Evolutionary conservation across 2,888 invertebrate genomes (phyloP).

Genomic region (Drosophila anceps): DNA sequence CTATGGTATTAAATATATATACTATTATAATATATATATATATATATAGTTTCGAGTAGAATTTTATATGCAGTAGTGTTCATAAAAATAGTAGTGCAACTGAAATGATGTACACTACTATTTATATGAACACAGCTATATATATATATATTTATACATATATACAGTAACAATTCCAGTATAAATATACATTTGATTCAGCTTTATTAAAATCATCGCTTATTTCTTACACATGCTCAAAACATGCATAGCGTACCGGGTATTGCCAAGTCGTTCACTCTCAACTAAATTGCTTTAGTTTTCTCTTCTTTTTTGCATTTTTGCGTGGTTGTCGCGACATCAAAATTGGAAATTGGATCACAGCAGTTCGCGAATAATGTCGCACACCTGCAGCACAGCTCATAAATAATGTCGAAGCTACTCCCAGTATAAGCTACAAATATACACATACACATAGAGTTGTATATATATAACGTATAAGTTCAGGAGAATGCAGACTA

Average conservation of each 20-base stretch:
- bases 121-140: too few species aligned
- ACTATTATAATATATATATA: too few species aligned
- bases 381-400: conserved; percentile 56
- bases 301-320: neutral
- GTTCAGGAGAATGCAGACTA: conserved; percentile 49
- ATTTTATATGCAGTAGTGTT: too few species aligned
- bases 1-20: too few species aligned
- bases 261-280: neutral
- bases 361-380: conserved; percentile 13
- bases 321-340: conserved; percentile 42
- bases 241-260: neutral
- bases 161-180: too few species aligned
- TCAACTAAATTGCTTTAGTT: neutral
- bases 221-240: neutral
- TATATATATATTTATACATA: too few species aligned
- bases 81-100: too few species aligned
- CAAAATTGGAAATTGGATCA: conserved; percentile 47
- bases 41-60: too few species aligned
- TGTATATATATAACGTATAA: neutral
- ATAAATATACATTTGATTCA: too few species aligned
- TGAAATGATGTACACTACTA: too few species aligned
- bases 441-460: neutral
- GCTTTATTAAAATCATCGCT: too few species aligned
- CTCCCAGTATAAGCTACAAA: conserved; percentile 26
- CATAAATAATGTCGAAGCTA: conserved; percentile 68